Conservation (phyloP, 2,113 vertebrate species). For the Recurvirostra avosetta region DNA sequence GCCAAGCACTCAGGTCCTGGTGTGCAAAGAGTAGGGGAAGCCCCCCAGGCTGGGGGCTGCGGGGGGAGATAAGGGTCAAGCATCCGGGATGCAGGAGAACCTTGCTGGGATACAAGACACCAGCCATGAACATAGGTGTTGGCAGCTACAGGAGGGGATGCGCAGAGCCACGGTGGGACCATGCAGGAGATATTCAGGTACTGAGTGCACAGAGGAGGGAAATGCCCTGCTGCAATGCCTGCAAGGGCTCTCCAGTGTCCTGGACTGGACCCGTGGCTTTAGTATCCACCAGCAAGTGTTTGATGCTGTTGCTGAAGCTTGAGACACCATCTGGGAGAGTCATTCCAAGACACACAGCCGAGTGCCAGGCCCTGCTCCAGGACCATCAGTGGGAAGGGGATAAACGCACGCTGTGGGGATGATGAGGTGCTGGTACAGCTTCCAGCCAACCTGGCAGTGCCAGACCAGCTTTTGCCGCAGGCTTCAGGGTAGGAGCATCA, state of each 20-base stretch:
- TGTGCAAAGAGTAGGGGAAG: fast-evolving
- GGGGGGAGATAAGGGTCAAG: not conserved
- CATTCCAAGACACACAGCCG: not conserved
- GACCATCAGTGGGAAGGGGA: not conserved
- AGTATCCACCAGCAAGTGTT: not conserved
- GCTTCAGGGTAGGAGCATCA: not conserved
- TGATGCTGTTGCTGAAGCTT: not conserved
- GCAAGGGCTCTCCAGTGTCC: not conserved
- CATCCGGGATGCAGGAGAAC: not conserved
- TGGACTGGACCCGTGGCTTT: not conserved
- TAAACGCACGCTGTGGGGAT: not conserved
- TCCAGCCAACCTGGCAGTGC: not conserved
- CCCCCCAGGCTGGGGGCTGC: not conserved
- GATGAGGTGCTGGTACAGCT: not conserved
- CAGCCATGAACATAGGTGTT: fast-evolving
- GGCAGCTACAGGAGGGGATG: not conserved
- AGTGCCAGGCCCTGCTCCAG: not conserved
- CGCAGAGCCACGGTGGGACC: not conserved
- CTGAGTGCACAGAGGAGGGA: not conserved
- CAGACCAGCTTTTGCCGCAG: not conserved
- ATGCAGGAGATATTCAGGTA: fast-evolving
- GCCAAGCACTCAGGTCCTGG: fast-evolving
- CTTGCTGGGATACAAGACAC: not conserved
- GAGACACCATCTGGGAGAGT: not conserved
- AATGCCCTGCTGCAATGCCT: not conserved